phyloP scores from a whole-genome alignment of 2,888 invertebrate species.

The Aphodius sticticus region DNA sequence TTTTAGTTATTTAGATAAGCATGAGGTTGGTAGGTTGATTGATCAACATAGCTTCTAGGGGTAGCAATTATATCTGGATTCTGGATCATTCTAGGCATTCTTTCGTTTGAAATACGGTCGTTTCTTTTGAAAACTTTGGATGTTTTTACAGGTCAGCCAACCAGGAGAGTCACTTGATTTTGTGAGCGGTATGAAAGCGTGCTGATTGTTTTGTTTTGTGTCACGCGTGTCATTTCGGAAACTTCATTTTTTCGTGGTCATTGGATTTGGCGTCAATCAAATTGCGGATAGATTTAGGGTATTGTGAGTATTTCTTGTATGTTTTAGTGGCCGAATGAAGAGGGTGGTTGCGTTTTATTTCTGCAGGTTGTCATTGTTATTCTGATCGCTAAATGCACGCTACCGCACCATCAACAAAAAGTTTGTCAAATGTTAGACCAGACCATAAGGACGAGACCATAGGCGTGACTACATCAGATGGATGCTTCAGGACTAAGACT shows the following conservation, averaged over 20 bases:
- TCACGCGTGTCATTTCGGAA: constrained; percentile 39
- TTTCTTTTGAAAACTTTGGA: background rate
- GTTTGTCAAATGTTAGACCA: constrained; percentile 11
- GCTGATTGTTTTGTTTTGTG: constrained; percentile 39
- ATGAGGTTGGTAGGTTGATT: background rate
- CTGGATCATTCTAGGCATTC: background rate
- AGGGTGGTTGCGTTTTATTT: background rate
- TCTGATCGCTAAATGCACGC: constrained; percentile 21
- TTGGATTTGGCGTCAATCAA: constrained; percentile 31
- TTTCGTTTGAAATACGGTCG: background rate
- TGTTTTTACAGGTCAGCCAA: background rate
- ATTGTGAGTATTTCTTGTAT: constrained; percentile 28
- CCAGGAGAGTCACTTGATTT: background rate
- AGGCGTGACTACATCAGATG: constrained; percentile 7
- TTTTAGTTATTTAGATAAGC: background rate
- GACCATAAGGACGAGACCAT: constrained; percentile 7
- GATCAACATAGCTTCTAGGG: background rate
- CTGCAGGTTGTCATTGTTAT: constrained; percentile 17
- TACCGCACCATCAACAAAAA: constrained; percentile 19
- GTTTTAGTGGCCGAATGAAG: background rate
- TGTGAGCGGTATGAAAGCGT: constrained; percentile 11
- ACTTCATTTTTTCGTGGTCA: constrained; percentile 35
- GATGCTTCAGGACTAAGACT: constrained; percentile 22
- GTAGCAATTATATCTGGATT: background rate
- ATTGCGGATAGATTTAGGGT: constrained; percentile 31